phyloP scores from a whole-genome alignment of 2,113 vertebrate genomes.

The Grammomys dolichurus region DNA sequence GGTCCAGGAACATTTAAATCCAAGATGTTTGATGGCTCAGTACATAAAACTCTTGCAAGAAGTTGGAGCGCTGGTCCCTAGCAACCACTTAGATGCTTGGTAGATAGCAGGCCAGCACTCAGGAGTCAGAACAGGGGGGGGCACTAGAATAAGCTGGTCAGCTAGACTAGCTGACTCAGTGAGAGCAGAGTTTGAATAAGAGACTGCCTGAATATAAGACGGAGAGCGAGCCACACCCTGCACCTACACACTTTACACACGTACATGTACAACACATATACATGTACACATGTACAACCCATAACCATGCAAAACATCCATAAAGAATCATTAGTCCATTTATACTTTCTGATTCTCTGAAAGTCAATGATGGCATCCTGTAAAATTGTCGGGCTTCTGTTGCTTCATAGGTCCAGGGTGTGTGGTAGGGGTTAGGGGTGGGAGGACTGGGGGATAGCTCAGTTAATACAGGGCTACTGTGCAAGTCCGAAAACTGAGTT shows the following conservation, averaged over 20 bases:
- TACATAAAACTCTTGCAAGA: neutral
- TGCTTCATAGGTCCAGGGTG: neutral
- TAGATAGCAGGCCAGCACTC: neutral
- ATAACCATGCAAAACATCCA: neutral
- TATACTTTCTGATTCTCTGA: neutral
- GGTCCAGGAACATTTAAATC: neutral
- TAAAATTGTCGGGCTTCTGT: neutral
- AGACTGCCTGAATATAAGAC: neutral
- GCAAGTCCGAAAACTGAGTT: neutral
- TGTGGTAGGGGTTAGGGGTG: neutral
- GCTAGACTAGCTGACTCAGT: neutral
- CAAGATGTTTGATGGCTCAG: neutral
- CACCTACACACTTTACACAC: neutral
- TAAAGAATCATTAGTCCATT: neutral
- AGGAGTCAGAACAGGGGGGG: neutral
- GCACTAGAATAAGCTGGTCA: neutral
- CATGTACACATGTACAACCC: too few species aligned
- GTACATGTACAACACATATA: neutral
- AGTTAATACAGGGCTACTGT: neutral
- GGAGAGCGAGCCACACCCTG: neutral
- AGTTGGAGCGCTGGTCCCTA: neutral
- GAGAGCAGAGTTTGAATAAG: neutral
- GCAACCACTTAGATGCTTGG: neutral
- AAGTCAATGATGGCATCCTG: neutral
- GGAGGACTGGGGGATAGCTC: neutral